Conservation (phyloP, 2,113 vertebrate species). For the Sciurus niger region DNA sequence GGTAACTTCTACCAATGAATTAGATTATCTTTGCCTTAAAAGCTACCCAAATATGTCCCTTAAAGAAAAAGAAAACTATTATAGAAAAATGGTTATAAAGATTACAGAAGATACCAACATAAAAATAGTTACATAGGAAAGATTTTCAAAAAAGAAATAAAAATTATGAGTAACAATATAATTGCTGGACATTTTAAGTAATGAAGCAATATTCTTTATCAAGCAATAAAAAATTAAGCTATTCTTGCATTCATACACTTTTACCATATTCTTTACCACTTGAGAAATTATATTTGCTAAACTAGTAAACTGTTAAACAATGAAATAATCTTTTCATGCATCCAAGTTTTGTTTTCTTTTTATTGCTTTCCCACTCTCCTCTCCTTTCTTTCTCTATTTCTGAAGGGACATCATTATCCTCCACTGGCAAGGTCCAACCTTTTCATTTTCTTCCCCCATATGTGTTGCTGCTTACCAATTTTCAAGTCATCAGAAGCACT, state of each 20-base stretch:
- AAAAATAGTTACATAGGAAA: background rate
- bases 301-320: background rate
- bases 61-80: background rate
- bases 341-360: background rate
- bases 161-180: background rate
- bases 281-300: background rate
- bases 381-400: rapidly evolving
- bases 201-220: background rate
- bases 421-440: no score
- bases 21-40: background rate
- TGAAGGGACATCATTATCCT: rapidly evolving
- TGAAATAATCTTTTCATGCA: background rate
- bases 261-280: background rate
- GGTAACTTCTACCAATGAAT: background rate
- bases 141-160: background rate
- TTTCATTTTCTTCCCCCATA: rapidly evolving
- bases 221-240: background rate
- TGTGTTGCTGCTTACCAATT: background rate
- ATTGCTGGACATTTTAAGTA: background rate
- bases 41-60: background rate
- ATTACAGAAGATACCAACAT: background rate
- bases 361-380: background rate
- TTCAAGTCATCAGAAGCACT: background rate
- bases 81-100: background rate
- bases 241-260: background rate